Evolutionary conservation across 2,797 vertebrate species (phyloP).

Genomic region (Sebastes taczanowskii): DNA sequence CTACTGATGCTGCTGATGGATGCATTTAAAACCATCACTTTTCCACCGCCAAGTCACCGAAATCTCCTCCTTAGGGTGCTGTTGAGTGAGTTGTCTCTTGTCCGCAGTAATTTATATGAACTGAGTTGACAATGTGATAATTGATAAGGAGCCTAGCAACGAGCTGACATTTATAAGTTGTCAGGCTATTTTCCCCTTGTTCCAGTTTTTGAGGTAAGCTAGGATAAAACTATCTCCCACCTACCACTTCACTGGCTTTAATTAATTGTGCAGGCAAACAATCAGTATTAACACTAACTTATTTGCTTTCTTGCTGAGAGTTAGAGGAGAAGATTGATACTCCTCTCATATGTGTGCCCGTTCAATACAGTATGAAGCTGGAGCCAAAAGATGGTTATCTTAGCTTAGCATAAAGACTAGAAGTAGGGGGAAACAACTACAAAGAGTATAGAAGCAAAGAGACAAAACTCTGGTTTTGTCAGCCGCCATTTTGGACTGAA

Average conservation of each 20-base stretch:
- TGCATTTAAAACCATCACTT: constrained; percentile 66
- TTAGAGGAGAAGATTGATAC: too few relatives aligned
- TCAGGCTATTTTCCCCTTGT: background rate
- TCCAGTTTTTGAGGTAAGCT: background rate
- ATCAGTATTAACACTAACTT: background rate
- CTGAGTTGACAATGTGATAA: constrained; percentile 61
- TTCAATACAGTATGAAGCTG: too few relatives aligned
- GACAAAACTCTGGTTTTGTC: too few relatives aligned
- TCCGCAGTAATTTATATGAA: constrained; percentile 55
- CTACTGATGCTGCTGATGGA: constrained; percentile 67
- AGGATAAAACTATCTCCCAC: background rate
- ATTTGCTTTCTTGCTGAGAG: too few relatives aligned
- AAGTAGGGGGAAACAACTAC: too few relatives aligned
- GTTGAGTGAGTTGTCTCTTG: constrained; percentile 28
- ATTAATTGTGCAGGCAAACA: background rate
- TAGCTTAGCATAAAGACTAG: too few relatives aligned
- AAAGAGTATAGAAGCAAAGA: too few relatives aligned
- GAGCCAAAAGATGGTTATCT: too few relatives aligned
- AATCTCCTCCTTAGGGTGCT: constrained; percentile 55
- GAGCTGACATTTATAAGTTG: background rate
- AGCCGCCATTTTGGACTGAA: too few relatives aligned
- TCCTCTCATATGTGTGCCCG: too few relatives aligned
- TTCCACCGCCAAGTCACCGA: constrained; percentile 51
- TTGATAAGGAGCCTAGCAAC: constrained; percentile 21
- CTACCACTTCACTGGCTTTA: background rate